Evolutionary conservation across 2,797 vertebrate genomes (phyloP).

Genomic region (Premnoplex brunnescens): DNA sequence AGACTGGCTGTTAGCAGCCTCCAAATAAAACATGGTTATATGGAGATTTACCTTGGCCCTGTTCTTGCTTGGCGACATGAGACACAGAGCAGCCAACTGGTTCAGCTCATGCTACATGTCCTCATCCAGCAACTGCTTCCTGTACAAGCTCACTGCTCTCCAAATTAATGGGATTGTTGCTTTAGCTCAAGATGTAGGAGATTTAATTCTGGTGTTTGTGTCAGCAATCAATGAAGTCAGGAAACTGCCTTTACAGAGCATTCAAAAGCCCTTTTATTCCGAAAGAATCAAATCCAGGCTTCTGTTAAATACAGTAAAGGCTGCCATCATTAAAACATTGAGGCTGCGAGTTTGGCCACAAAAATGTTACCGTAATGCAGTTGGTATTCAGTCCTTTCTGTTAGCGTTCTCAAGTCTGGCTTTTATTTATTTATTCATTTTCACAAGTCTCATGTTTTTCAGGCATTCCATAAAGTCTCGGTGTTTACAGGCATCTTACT

Average conservation of each 20-base stretch:
- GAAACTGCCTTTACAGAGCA: constrained; percentile 48
- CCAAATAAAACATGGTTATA: constrained; percentile 56
- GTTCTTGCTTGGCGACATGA: constrained; percentile 5
- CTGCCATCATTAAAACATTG: constrained; percentile 46
- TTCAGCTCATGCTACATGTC: constrained; percentile 4
- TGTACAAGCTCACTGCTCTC: constrained; percentile 20
- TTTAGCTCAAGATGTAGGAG: constrained; percentile 33
- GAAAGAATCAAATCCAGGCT: constrained; percentile 60
- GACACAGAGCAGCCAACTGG: not conserved
- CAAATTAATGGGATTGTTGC: constrained; percentile 40
- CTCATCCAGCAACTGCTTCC: constrained; percentile 37
- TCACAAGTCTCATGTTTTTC: constrained; percentile 50
- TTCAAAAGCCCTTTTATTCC: constrained; percentile 56
- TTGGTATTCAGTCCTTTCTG: constrained; percentile 44
- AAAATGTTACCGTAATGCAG: constrained; percentile 51
- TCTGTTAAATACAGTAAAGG: constrained; percentile 41
- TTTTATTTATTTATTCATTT: constrained; percentile 56
- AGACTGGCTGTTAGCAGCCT: constrained; percentile 30
- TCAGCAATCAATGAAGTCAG: constrained; percentile 23
- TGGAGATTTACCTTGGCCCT: constrained; percentile 55
- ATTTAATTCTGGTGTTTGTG: constrained; percentile 51
- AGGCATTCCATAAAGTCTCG: constrained; percentile 15
- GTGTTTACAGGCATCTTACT: constrained; percentile 44
- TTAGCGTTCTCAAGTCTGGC: not conserved
- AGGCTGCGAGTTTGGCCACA: constrained; percentile 57